Evolutionary conservation across 2,113 vertebrate species (phyloP).

Genomic region (Nannospalax galili): DNA sequence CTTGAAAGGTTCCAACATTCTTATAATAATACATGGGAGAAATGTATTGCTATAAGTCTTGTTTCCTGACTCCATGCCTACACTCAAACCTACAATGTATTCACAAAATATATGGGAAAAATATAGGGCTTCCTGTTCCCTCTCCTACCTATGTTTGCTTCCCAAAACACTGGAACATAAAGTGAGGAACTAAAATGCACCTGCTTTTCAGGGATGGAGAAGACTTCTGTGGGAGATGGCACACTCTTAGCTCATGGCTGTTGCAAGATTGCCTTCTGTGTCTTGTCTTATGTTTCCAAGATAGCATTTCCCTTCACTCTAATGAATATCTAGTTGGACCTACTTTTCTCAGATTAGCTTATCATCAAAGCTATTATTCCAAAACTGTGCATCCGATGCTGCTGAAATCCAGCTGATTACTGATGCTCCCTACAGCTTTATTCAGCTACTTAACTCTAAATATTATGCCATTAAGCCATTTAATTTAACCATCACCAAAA

Average conservation of each 20-base stretch:
- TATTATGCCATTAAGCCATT: conserved; percentile 64
- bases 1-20: conserved; percentile 17
- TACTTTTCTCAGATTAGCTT: conserved; percentile 61
- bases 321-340: conserved; percentile 77
- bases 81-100: background rate
- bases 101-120: background rate
- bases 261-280: conserved; percentile 61
- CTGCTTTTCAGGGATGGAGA: background rate
- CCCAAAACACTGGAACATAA: background rate
- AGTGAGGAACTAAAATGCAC: conserved; percentile 20
- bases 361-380: conserved; percentile 78
- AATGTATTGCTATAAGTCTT: background rate
- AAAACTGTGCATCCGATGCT: conserved; percentile 79
- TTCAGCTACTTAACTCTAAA: conserved; percentile 76
- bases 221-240: background rate
- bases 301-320: conserved; percentile 55
- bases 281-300: conserved; percentile 54
- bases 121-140: background rate
- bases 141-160: background rate
- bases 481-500: background rate
- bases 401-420: conserved; percentile 73
- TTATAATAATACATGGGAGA: conserved; percentile 12
- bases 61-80: background rate
- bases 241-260: conserved; percentile 14
- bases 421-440: conserved; percentile 63